A percentile compares a stretch with the other conserved stretches of the same genome.
Evolutionary conservation across 2,888 invertebrate species (phyloP).

Genomic region (Heteropelma amictum): DNA sequence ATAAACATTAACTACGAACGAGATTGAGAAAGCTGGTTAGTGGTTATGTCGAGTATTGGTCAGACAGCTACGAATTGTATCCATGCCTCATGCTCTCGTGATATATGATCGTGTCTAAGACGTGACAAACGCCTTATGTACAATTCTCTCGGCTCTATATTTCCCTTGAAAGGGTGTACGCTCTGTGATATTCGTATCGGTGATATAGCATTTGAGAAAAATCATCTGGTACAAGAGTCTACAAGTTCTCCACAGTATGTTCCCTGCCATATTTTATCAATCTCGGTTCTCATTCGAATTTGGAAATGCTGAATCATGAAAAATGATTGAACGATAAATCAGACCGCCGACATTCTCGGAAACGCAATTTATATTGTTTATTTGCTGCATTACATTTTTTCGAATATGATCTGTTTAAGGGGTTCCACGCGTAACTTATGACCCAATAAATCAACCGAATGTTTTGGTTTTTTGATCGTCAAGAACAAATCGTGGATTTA

Average conservation of each 20-base stretch:
- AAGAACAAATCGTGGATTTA: too few relatives aligned
- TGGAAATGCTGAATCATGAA: not conserved
- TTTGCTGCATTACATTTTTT: too few relatives aligned
- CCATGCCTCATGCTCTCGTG: constrained; percentile 45
- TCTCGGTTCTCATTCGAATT: not conserved
- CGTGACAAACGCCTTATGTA: constrained; percentile 51
- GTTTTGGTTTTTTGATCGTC: too few relatives aligned
- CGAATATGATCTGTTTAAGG: not conserved
- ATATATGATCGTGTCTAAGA: constrained; percentile 47
- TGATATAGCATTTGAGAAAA: constrained; percentile 4
- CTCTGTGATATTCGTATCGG: not conserved
- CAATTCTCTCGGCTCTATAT: constrained; percentile 9
- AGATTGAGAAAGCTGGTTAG: constrained; percentile 5
- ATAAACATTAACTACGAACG: not conserved
- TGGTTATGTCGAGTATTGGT: constrained; percentile 35
- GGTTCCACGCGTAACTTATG: too few relatives aligned
- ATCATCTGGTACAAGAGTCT: constrained; percentile 35
- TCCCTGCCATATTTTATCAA: not conserved
- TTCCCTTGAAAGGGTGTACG: not conserved
- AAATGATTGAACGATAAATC: not conserved
- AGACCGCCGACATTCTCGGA: not conserved
- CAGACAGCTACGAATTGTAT: constrained; percentile 41
- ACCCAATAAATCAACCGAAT: too few relatives aligned
- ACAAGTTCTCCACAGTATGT: not conserved
- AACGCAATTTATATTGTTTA: not conserved